A percentile compares a stretch with the other conserved stretches of the same genome.
phyloP scores from a whole-genome alignment of 2,888 invertebrate species.

The Lasioglossum zephyrum region DNA sequence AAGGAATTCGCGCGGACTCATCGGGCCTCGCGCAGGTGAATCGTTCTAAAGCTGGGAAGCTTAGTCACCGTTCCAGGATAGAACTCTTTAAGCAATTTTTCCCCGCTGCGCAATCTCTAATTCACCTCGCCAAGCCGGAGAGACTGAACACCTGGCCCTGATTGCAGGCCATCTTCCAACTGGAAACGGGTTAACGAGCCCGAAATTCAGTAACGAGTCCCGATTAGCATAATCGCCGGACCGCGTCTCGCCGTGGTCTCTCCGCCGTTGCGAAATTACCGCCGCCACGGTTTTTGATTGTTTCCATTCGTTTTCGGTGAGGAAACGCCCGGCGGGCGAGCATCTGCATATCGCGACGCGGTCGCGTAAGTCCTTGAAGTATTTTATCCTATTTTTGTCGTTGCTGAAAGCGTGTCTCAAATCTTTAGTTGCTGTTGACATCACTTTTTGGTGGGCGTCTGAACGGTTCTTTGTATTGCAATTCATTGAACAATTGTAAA shows the following conservation, averaged over 20 bases:
- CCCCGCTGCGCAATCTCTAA: background rate
- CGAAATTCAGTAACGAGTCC: conserved; percentile 41
- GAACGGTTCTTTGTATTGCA: no score
- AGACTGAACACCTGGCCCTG: conserved; percentile 14
- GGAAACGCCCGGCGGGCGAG: conserved; percentile 54
- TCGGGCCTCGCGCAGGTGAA: background rate
- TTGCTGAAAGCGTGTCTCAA: background rate
- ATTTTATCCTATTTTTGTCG: background rate
- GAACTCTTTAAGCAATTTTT: background rate
- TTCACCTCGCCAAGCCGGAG: conserved; percentile 5
- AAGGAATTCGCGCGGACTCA: conserved; percentile 1
- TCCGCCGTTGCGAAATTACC: conserved; percentile 39
- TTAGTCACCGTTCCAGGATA: background rate
- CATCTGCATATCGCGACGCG: conserved; percentile 50
- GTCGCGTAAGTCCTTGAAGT: background rate
- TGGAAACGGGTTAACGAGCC: conserved; percentile 53
- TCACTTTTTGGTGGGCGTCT: no score
- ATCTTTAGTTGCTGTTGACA: no score
- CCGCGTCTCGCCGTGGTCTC: conserved; percentile 45
- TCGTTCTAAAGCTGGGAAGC: background rate
- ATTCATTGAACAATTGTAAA: no score
- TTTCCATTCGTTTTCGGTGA: conserved; percentile 36
- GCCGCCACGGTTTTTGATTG: conserved; percentile 20
- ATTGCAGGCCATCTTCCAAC: conserved; percentile 18
- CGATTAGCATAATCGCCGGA: conserved; percentile 63